A percentile compares a stretch with the other conserved stretches of the same genome.
phyloP scores from a whole-genome alignment of 1,140 invertebrate species.

The Heterodera schachtii region DNA sequence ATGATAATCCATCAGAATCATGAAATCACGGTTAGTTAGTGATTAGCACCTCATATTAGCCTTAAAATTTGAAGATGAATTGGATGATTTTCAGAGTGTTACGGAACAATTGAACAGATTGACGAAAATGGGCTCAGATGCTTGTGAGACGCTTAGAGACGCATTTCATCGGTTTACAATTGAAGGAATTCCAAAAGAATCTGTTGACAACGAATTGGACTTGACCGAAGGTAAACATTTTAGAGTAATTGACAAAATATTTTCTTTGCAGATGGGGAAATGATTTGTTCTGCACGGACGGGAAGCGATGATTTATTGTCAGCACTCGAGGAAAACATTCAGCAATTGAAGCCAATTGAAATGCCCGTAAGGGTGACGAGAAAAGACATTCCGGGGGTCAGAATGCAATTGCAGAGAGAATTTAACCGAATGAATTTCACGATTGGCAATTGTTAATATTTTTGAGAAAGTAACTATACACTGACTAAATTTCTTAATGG shows the following conservation, averaged over 20 bases:
- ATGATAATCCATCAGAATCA: conserved; percentile 49
- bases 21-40: conserved; percentile 45
- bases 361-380: conserved; percentile 7
- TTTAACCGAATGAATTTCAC: not conserved
- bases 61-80: no score
- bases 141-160: conserved; percentile 21
- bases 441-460: no score
- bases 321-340: not conserved
- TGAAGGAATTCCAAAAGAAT: conserved; percentile 33
- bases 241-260: not conserved
- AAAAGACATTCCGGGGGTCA: conserved; percentile 13
- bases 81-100: conserved; percentile 34
- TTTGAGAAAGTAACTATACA: no score
- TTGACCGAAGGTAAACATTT: conserved; percentile 22
- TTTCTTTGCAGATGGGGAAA: not conserved
- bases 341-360: conserved; percentile 18
- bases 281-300: not conserved
- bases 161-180: conserved; percentile 24
- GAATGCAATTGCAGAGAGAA: not conserved
- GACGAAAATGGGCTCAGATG: conserved; percentile 29
- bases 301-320: not conserved
- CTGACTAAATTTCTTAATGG: no score
- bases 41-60: not conserved
- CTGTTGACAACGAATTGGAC: not conserved
- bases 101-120: conserved; percentile 37